Conservation (phyloP, 1,140 invertebrate genomes). For the Calliphora vicina region DNA sequence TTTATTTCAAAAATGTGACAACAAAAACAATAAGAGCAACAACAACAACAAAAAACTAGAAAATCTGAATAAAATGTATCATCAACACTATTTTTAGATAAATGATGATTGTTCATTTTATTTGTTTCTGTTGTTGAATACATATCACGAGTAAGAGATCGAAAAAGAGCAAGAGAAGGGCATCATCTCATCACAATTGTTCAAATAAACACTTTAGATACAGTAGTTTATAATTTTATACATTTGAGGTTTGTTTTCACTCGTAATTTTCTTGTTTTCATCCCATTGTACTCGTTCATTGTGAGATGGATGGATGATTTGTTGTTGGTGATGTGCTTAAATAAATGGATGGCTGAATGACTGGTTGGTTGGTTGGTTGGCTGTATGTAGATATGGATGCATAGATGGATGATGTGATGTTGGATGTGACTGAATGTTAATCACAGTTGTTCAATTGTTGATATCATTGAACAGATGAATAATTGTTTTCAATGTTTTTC, state of each 20-base stretch:
- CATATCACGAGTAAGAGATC: neutral
- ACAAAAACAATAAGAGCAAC: neutral
- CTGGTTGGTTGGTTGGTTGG: neutral
- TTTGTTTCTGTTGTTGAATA: neutral
- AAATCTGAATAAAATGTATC: constrained; percentile 5
- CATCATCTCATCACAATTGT: neutral
- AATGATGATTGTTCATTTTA: neutral
- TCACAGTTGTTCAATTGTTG: constrained; percentile 13
- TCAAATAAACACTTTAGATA: neutral
- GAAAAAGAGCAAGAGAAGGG: too few species aligned
- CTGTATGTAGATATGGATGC: neutral
- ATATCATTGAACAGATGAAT: constrained; percentile 1
- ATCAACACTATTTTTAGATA: constrained; percentile 17
- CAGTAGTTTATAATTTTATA: neutral
- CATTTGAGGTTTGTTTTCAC: neutral
- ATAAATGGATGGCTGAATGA: neutral
- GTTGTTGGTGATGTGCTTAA: neutral
- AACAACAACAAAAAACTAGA: neutral
- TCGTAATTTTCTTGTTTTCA: neutral
- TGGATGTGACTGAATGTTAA: neutral
- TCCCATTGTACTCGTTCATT: too few species aligned
- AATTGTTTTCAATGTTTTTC: constrained; percentile 7
- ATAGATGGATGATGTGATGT: neutral
- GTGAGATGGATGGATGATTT: neutral
- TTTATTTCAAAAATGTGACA: neutral